phyloP scores from a whole-genome alignment of 2,888 invertebrate genomes.

The Exocentrus adspersus region DNA sequence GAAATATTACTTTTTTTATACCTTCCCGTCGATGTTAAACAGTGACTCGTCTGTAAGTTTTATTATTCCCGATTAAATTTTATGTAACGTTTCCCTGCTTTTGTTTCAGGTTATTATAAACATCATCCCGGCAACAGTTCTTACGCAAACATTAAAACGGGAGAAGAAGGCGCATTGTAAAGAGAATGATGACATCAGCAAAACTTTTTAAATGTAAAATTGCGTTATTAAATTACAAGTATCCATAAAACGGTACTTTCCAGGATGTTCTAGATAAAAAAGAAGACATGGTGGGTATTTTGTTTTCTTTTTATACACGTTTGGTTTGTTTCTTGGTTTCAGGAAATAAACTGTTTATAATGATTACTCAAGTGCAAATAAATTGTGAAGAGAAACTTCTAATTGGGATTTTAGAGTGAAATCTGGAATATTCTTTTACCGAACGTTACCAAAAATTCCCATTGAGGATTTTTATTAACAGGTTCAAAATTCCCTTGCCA shows the following conservation, averaged over 20 bases:
- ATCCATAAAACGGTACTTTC: not conserved
- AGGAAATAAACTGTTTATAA: too few species aligned
- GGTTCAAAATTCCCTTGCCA: not conserved
- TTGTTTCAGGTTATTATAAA: conserved; percentile 65
- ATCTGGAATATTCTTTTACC: too few species aligned
- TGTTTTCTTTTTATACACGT: too few species aligned
- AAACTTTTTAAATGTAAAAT: conserved; percentile 23
- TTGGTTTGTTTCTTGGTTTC: too few species aligned
- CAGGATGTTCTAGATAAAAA: not conserved
- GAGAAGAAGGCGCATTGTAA: conserved; percentile 65
- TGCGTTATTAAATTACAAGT: conserved; percentile 2
- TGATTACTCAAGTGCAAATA: too few species aligned
- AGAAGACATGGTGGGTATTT: too few species aligned
- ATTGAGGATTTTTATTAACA: too few species aligned
- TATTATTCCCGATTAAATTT: conserved; percentile 21
- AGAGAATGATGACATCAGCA: conserved; percentile 41
- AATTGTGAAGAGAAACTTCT: too few species aligned
- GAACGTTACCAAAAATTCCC: too few species aligned
- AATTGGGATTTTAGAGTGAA: conserved; percentile 68
- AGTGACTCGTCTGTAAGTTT: conserved; percentile 8
- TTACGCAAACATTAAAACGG: conserved; percentile 80
- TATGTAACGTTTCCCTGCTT: conserved; percentile 19
- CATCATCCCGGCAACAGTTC: conserved; percentile 74
- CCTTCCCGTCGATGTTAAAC: conserved; percentile 11
- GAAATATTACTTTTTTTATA: not conserved